Conservation (phyloP, 2,797 vertebrate genomes). For the Hypotaenidia philippensis region DNA sequence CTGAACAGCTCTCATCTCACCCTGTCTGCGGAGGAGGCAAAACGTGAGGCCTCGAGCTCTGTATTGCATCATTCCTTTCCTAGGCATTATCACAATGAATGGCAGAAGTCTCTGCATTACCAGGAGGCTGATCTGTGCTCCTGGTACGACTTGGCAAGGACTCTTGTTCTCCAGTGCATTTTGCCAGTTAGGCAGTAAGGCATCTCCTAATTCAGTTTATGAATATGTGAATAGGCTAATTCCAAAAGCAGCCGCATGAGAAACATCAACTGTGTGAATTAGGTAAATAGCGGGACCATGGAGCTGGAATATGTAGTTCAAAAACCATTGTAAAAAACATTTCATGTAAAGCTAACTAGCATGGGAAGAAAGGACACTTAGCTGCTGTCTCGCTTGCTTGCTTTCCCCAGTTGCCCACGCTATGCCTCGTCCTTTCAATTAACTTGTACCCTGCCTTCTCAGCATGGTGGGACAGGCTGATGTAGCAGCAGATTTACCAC, state of each 20-base stretch:
- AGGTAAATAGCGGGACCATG: neutral
- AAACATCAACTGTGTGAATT: neutral
- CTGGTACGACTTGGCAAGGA: neutral
- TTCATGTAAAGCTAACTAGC: neutral
- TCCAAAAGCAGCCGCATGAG: neutral
- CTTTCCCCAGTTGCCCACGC: neutral
- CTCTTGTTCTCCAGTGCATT: neutral
- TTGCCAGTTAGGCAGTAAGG: neutral
- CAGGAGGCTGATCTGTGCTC: neutral
- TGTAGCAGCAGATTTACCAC: neutral
- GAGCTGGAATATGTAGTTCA: neutral
- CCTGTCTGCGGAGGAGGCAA: neutral
- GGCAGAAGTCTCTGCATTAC: neutral
- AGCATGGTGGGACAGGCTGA: neutral
- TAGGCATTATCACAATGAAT: neutral
- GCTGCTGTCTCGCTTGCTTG: neutral
- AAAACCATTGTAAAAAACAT: neutral
- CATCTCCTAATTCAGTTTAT: neutral
- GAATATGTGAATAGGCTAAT: neutral
- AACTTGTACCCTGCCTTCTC: neutral
- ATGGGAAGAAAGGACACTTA: neutral
- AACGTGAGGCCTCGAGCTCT: neutral
- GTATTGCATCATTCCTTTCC: neutral
- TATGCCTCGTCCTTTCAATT: neutral
- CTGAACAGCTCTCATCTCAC: neutral